Conservation (phyloP, 2,113 vertebrate species). For the Tragelaphus strepsiceros region DNA sequence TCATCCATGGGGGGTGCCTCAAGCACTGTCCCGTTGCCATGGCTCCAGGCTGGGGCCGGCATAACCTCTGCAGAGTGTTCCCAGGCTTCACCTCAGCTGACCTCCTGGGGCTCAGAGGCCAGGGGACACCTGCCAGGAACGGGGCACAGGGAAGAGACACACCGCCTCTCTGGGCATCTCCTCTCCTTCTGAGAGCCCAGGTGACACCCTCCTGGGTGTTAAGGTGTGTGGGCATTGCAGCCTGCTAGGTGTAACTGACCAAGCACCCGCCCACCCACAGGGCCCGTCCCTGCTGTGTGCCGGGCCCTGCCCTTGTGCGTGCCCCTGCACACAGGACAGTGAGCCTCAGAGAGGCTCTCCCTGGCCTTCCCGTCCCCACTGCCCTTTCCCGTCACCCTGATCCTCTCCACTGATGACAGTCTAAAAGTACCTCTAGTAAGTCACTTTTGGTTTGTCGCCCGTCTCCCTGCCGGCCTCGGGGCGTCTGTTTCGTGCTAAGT, state of each 20-base stretch:
- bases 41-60: background rate
- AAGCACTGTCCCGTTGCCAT: background rate
- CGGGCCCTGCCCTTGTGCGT: rapidly evolving
- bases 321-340: background rate
- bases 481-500: background rate
- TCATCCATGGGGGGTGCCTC: background rate
- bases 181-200: background rate
- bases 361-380: background rate
- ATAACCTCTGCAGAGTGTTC: background rate
- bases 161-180: background rate
- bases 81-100: background rate
- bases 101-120: background rate
- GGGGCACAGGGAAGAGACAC: background rate
- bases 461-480: background rate
- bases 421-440: background rate
- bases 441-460: background rate
- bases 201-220: background rate
- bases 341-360: background rate
- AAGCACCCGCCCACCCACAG: background rate
- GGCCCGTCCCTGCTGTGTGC: background rate
- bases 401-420: background rate
- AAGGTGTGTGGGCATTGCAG: rapidly evolving
- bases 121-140: background rate
- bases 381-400: background rate
- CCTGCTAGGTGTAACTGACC: background rate